A percentile compares a stretch with the other conserved stretches of the same genome.
Conservation (phyloP, 2,113 vertebrate species). For the Arothron firmamentum region DNA sequence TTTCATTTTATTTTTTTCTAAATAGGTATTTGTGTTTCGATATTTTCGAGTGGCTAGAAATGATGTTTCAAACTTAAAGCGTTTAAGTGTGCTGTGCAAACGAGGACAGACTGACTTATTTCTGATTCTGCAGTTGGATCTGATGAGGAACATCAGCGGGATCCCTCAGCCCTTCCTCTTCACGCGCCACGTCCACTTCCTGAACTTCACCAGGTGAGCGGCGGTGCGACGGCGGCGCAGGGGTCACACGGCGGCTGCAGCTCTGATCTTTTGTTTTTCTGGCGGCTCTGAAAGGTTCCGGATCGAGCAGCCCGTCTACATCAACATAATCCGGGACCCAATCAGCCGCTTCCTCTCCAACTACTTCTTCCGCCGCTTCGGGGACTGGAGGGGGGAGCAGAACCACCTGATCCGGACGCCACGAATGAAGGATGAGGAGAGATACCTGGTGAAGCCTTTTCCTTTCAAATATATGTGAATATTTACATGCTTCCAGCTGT, state of each 20-base stretch:
- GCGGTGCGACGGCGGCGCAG: not conserved
- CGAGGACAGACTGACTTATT: not conserved
- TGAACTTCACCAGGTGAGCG: slow-evolving; percentile 93
- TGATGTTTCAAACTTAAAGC: not conserved
- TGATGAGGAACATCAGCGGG: slow-evolving; percentile 96
- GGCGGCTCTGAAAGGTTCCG: slow-evolving; percentile 81
- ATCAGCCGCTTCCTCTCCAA: slow-evolving; percentile 95
- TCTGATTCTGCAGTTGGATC: slow-evolving; percentile 80
- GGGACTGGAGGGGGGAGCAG: slow-evolving; percentile 97
- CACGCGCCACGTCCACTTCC: slow-evolving; percentile 97
- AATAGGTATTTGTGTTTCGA: too few species aligned
- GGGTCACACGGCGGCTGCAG: not conserved
- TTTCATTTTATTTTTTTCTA: too few species aligned
- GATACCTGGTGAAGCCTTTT: slow-evolving; percentile 87
- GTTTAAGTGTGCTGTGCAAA: not conserved
- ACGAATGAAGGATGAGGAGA: slow-evolving; percentile 94
- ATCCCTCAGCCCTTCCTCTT: slow-evolving; percentile 96
- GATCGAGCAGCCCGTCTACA: slow-evolving; percentile 94
- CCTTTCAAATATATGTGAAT: not conserved
- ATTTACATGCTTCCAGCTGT: not conserved
- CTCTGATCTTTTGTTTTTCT: not conserved
- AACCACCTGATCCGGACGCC: slow-evolving; percentile 97
- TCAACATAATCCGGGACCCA: slow-evolving; percentile 98
- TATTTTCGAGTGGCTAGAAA: too few species aligned
- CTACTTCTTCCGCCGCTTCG: slow-evolving; percentile 98